These are phyloP conservation scores for Tachina grossa DNA, from an alignment of 2,888 invertebrate species.

Conservation along the genomic window DNA sequence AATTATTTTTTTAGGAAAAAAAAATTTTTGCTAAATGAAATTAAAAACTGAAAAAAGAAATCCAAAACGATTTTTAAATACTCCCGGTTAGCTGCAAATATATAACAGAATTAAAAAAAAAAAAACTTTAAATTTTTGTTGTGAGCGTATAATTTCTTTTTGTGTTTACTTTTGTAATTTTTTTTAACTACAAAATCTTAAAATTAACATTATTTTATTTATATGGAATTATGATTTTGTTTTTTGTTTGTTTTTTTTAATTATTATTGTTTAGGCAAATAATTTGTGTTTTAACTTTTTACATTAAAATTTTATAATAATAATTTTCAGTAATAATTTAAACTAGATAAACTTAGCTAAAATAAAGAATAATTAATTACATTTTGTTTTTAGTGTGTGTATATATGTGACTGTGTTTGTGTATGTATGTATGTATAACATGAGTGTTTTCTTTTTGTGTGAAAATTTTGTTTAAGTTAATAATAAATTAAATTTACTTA, in stretches of 20 bases:
- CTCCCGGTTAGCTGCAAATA: constrained; percentile 8
- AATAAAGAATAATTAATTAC: constrained; percentile 56
- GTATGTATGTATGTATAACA: constrained; percentile 9
- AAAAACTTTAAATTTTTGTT: constrained; percentile 3
- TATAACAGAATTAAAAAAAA: constrained; percentile 4
- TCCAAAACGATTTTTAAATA: constrained; percentile 7
- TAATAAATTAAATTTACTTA: constrained; percentile 70
- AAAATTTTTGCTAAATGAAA: constrained; percentile 34
- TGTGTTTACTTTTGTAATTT: neutral
- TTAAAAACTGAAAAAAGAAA: neutral
- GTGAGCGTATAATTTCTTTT: neutral
- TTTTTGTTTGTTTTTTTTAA: constrained; percentile 29
- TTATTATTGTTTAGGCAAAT: neutral
- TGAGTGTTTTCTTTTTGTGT: constrained; percentile 3
- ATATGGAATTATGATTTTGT: constrained; percentile 58
- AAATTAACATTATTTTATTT: constrained; percentile 56
- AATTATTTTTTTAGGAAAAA: constrained; percentile 24
- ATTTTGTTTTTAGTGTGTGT: constrained; percentile 39
- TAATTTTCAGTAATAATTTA: constrained; percentile 57
- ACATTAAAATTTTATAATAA: constrained; percentile 38
- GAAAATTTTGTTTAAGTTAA: constrained; percentile 47
- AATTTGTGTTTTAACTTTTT: constrained; percentile 46
- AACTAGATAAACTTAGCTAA: constrained; percentile 57
- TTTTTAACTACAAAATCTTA: constrained; percentile 56
- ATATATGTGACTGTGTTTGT: constrained; percentile 14